Evolutionary conservation across 2,797 vertebrate species (phyloP).

Genomic region (Hapalemur alaotrensis): DNA sequence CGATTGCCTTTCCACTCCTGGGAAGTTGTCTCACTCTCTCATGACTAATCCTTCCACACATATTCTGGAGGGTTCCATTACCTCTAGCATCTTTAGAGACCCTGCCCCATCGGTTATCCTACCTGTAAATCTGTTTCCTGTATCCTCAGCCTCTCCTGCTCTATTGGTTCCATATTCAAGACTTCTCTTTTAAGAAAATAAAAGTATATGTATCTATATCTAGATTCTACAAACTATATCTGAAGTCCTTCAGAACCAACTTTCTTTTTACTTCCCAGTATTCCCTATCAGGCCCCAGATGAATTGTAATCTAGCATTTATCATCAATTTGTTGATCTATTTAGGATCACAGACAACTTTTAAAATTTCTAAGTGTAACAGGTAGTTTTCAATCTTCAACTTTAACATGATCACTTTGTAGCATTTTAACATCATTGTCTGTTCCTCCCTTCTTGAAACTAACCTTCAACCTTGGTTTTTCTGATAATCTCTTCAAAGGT

Average conservation of each 20-base stretch:
- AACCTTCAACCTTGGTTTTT: constrained; percentile 23
- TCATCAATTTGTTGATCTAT: not conserved
- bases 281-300: not conserved
- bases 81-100: not conserved
- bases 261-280: not conserved
- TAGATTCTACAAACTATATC: not conserved
- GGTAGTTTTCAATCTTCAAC: not conserved
- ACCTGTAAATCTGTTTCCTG: not conserved
- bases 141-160: not conserved
- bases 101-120: not conserved
- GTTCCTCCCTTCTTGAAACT: constrained; percentile 43
- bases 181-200: not conserved
- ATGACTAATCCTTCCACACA: not conserved
- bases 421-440: not conserved
- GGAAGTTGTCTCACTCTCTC: not conserved
- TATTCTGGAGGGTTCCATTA: not conserved
- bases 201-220: not conserved
- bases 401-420: not conserved
- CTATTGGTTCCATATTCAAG: not conserved
- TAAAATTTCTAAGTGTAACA: not conserved
- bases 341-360: not conserved
- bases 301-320: not conserved
- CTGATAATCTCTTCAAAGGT: not conserved
- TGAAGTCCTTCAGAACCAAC: not conserved
- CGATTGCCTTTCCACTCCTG: not conserved